A percentile compares a stretch with the other conserved stretches of the same genome.
phyloP scores from a whole-genome alignment of 2,888 invertebrate genomes.

The Chloroclysta siterata region DNA sequence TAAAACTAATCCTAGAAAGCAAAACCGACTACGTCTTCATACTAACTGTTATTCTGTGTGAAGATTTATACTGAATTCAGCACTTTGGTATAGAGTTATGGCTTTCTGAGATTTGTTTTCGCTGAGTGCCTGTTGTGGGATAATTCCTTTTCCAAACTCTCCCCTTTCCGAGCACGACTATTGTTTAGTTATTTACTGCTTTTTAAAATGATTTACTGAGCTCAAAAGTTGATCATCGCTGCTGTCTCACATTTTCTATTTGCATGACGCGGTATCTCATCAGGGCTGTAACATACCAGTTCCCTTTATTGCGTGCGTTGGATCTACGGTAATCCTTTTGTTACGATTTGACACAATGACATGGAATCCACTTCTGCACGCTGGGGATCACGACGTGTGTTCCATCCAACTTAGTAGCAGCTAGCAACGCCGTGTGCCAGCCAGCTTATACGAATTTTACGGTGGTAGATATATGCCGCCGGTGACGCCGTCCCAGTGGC shows the following conservation, averaged over 20 bases:
- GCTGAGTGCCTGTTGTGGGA: background rate
- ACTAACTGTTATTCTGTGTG: background rate
- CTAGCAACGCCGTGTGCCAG: background rate
- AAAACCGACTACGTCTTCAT: background rate
- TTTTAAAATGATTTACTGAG: background rate
- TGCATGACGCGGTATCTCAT: background rate
- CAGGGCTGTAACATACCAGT: background rate
- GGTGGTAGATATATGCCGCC: constrained; percentile 94
- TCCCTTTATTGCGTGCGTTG: background rate
- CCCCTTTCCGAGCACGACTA: background rate
- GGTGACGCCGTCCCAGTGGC: constrained; percentile 95
- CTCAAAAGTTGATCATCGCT: background rate
- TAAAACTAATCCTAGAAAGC: too few relatives aligned
- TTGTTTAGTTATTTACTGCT: background rate
- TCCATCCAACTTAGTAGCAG: background rate
- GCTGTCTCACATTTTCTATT: background rate
- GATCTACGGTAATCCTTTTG: background rate
- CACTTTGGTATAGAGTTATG: background rate
- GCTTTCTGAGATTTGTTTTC: background rate
- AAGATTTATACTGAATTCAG: background rate
- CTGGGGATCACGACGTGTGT: background rate
- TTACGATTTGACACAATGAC: background rate
- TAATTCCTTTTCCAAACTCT: background rate
- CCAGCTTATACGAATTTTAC: background rate
- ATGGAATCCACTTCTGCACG: background rate